Evolutionary conservation across 2,113 vertebrate species (phyloP), one percentile per base, ranked within the genome.

Genomic region (Syngnathus typhle): DNA sequence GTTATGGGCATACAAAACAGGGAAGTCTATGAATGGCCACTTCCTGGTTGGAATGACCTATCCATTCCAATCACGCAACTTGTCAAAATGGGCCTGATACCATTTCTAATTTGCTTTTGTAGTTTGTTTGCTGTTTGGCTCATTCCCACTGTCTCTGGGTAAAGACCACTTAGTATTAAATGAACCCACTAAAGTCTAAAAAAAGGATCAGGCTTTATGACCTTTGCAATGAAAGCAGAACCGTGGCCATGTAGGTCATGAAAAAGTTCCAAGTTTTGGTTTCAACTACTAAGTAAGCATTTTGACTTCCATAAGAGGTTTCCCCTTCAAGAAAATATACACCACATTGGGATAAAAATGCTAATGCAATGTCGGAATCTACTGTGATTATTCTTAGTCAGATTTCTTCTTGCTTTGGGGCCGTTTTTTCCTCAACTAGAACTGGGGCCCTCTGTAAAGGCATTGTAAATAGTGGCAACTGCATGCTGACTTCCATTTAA

Each of bases 301-400:
- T 84, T 84, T 76, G 68, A 80, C 43, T 27, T 55, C 12, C 23
- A 11, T 5, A 11, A 55, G 54, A 3, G 54, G 12, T 55, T 55
- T 55, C 54, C 46, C 46, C 16, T 18, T 16, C 46, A 49, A 49
- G 46, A 19, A 49, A 19, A 19, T 18, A 6, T 18, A 19, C 16
- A 49, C 16, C 16, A 49, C 46, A 49, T 1, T 52, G 18, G 21
- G 11, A 12, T 23, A 12, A 23, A 54, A 10, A 2, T 12, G n/a
- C 6, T 54, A 12, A n/a, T 23, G n/a, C 51, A 54, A 54, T 54
- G 51, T 3, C 27, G 3, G 27, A 32, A 32, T 32, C 27, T 32
- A 32, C 27, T 32, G 2, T 32, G 2, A 32, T 32, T 32, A 32
- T 32, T 32, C 27, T 32, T 32, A 32, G 27, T 32, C 27, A 32